Conservation (phyloP, 2,888 invertebrate genomes). For the Iselma pallidipennis region DNA sequence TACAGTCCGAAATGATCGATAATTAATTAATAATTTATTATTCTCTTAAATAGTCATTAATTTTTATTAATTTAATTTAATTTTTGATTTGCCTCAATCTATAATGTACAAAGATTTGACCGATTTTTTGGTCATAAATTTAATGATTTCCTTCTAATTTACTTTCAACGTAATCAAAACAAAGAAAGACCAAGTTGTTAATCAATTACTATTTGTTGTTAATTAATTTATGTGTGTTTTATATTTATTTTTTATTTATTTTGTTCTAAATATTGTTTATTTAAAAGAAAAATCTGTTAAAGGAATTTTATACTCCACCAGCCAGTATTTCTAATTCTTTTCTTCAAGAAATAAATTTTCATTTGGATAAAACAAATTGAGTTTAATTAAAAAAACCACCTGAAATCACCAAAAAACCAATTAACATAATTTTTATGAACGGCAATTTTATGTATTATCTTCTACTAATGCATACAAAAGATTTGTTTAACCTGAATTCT, state of each 20-base stretch:
- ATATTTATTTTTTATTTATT: slow-evolving; percentile 15
- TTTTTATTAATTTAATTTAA: slow-evolving; percentile 20
- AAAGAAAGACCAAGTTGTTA: no score
- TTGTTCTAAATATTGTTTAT: slow-evolving; percentile 6
- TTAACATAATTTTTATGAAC: background rate
- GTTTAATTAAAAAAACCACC: background rate
- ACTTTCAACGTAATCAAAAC: no score
- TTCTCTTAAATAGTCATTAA: background rate
- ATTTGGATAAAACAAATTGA: background rate
- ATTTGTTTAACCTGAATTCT: background rate
- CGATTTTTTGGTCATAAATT: slow-evolving; percentile 44
- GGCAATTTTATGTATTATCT: background rate
- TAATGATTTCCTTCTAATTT: no score
- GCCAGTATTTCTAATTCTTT: background rate
- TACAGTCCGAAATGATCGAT: slow-evolving; percentile 58
- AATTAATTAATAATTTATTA: background rate
- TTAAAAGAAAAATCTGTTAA: no score
- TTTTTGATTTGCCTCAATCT: slow-evolving; percentile 17
- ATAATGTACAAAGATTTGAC: slow-evolving; percentile 40
- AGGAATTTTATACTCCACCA: background rate
- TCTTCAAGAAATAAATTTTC: background rate
- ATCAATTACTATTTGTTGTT: no score
- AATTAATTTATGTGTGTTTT: no score
- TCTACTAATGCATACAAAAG: background rate
- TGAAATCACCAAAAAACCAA: no score